Evolutionary conservation across 2,113 vertebrate genomes (phyloP).

Genomic region (Engystomops pustulosus): DNA sequence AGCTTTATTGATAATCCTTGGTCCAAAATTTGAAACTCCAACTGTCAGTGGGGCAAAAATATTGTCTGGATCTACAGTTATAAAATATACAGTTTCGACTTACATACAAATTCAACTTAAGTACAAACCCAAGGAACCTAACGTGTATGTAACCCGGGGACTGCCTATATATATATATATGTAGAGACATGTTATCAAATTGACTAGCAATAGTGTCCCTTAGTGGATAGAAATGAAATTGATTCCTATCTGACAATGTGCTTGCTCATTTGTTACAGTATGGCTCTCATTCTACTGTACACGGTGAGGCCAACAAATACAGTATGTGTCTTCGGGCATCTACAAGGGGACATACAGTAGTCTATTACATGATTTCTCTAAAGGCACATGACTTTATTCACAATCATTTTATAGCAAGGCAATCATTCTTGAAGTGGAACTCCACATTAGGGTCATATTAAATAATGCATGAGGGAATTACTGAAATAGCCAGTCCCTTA

Average conservation of each 20-base stretch:
- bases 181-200: too few species aligned
- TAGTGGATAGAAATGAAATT: background rate
- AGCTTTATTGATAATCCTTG: too few species aligned
- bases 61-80: too few species aligned
- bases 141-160: too few species aligned
- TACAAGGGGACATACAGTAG: too few species aligned
- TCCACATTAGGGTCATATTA: background rate
- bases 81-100: too few species aligned
- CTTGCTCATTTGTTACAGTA: background rate
- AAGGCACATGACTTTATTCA: background rate
- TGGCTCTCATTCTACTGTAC: background rate
- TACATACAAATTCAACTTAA: too few species aligned
- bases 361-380: background rate
- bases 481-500: background rate
- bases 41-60: too few species aligned
- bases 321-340: background rate
- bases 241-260: background rate
- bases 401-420: background rate
- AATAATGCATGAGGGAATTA: background rate
- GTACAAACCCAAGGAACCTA: too few species aligned
- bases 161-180: too few species aligned
- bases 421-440: background rate
- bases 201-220: background rate
- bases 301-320: background rate
- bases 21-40: too few species aligned